Percentiles rank a stretch among this genome's conserved stretches.
These are phyloP conservation scores for Drosophila lutescens DNA, from an alignment of 2,888 invertebrate genomes.

Conservation along the genomic window DNA sequence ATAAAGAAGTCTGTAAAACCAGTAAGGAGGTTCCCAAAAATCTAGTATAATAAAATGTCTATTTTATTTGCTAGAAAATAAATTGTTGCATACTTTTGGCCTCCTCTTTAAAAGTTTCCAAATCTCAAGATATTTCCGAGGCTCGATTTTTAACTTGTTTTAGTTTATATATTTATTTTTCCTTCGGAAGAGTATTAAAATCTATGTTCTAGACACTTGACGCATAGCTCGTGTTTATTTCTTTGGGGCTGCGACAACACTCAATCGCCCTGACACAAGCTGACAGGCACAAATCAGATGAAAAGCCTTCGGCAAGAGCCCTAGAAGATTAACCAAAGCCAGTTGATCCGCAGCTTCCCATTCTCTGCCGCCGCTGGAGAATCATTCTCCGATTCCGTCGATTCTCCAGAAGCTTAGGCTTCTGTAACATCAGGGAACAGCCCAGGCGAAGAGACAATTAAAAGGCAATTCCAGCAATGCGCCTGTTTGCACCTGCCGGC, in stretches of 20 bases:
- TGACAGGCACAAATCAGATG: constrained; percentile 36
- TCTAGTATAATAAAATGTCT: too few relatives aligned
- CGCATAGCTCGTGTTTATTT: constrained; percentile 2
- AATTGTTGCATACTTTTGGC: not conserved
- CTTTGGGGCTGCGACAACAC: constrained; percentile 16
- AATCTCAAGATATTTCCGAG: too few relatives aligned
- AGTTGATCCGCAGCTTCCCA: constrained; percentile 19
- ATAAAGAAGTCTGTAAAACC: too few relatives aligned
- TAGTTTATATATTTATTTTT: not conserved
- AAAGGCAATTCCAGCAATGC: constrained; percentile 67
- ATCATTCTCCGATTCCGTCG: not conserved
- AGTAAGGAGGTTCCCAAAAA: too few relatives aligned
- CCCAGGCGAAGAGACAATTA: constrained; percentile 54
- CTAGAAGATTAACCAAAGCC: constrained; percentile 29
- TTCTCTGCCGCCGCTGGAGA: not conserved
- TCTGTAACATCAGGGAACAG: not conserved
- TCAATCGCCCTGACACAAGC: constrained; percentile 18
- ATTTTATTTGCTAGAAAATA: too few relatives aligned
- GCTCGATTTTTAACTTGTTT: not conserved
- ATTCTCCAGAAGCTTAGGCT: constrained; percentile 1
- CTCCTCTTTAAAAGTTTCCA: too few relatives aligned
- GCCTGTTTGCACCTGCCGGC: constrained; percentile 69
- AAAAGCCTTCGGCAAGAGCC: constrained; percentile 11
- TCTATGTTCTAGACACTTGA: not conserved
- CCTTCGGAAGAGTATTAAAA: not conserved